phyloP scores from a whole-genome alignment of 2,797 vertebrate genomes.

The Enteromius anoplus region DNA sequence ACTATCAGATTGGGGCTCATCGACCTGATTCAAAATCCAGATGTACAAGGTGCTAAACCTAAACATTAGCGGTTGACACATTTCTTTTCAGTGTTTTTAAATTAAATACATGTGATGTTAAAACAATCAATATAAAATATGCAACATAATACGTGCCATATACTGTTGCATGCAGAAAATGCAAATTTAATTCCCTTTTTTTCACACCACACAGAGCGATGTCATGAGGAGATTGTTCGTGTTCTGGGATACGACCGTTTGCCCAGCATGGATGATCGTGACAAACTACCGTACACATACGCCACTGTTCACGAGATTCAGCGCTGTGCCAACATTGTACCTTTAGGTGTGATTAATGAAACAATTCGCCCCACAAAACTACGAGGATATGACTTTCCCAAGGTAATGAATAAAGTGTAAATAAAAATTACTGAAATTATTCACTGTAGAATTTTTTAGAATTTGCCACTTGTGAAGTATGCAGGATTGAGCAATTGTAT shows the following conservation, averaged over 20 bases:
- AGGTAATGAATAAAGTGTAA: slow-evolving; percentile 36
- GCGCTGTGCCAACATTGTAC: slow-evolving; percentile 54
- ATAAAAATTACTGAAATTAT: neutral
- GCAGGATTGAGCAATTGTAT: too few species aligned
- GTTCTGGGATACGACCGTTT: slow-evolving; percentile 52
- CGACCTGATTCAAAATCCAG: slow-evolving; percentile 57
- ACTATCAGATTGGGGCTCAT: slow-evolving; percentile 63
- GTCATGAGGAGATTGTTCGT: slow-evolving; percentile 54
- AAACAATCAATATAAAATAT: too few species aligned
- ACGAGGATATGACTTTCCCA: slow-evolving; percentile 47
- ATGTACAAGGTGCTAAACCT: slow-evolving; percentile 56
- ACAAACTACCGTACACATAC: slow-evolving; percentile 31
- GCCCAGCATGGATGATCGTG: slow-evolving; percentile 51
- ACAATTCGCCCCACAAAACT: slow-evolving; percentile 45
- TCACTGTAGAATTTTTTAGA: neutral
- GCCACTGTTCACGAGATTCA: slow-evolving; percentile 58
- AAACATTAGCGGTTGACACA: neutral
- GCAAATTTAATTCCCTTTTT: neutral
- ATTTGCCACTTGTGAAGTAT: too few species aligned
- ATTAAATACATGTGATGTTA: too few species aligned
- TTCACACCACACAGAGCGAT: slow-evolving; percentile 35
- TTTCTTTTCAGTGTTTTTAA: too few species aligned
- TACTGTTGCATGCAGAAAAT: too few species aligned
- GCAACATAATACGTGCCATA: too few species aligned
- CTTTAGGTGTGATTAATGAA: slow-evolving; percentile 20